These are phyloP conservation scores for Balaeniceps rex DNA, from an alignment of 2,113 vertebrate genomes.

Conservation along the genomic window DNA sequence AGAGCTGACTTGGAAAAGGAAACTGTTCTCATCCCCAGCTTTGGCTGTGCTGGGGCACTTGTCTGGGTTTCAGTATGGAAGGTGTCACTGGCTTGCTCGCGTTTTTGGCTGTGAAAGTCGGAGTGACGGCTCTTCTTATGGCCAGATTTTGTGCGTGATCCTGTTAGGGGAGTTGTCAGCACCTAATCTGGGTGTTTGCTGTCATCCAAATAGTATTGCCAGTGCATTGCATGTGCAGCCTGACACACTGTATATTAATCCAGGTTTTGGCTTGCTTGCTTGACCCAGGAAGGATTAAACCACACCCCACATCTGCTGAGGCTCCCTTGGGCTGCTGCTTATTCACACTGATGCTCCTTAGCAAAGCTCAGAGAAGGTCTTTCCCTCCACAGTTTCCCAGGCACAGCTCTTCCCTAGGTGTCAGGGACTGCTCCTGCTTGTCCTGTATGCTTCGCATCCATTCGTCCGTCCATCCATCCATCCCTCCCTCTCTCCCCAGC, in stretches of 20 bases:
- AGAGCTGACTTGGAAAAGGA: background rate
- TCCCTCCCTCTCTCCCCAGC: background rate
- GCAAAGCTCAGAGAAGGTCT: background rate
- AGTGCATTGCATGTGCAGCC: slow-evolving; percentile 2
- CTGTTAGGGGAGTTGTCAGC: slow-evolving; percentile 22
- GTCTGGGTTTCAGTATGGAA: background rate
- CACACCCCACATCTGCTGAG: slow-evolving; percentile 11
- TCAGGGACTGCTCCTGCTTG: background rate
- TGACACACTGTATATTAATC: background rate
- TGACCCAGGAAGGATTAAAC: slow-evolving; percentile 4
- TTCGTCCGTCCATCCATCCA: background rate
- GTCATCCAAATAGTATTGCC: background rate
- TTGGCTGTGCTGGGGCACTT: background rate
- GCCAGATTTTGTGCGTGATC: background rate
- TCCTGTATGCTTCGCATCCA: background rate
- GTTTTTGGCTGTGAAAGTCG: slow-evolving; percentile 9
- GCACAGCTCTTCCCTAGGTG: background rate
- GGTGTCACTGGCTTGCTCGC: background rate
- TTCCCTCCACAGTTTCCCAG: background rate
- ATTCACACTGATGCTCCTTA: background rate
- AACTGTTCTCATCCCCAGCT: background rate
- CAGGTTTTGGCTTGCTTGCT: background rate
- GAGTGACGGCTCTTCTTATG: background rate
- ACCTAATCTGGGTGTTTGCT: slow-evolving; percentile 20
- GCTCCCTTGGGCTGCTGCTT: background rate